A percentile compares a stretch with the other conserved stretches of the same genome.
phyloP scores from a whole-genome alignment of 2,888 invertebrate species.

The Stegophylla sp. region DNA sequence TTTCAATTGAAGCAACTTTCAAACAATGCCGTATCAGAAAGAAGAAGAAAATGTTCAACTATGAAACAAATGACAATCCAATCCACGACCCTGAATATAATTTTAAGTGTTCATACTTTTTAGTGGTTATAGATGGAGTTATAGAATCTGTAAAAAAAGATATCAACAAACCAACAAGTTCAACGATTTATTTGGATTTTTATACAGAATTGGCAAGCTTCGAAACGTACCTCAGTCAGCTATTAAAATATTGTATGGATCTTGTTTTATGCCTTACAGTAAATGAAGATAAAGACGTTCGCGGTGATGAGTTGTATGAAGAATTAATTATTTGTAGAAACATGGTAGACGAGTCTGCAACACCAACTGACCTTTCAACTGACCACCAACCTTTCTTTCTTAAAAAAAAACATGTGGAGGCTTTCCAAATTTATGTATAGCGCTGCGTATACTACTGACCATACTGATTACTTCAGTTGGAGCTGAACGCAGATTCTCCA shows the following conservation, averaged over 20 bases:
- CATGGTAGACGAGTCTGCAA: conserved; percentile 9
- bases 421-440: neutral
- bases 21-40: conserved; percentile 20
- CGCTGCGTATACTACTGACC: neutral
- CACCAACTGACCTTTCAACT: neutral
- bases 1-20: conserved; percentile 17
- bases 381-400: neutral
- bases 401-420: neutral
- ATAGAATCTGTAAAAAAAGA: neutral
- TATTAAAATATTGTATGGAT: conserved; percentile 5
- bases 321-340: conserved; percentile 4
- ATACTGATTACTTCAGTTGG: neutral
- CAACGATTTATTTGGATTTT: neutral
- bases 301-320: conserved; percentile 1
- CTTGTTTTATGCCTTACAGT: neutral
- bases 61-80: conserved; percentile 29
- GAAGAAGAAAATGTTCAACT: conserved; percentile 33
- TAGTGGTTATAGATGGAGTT: neutral
- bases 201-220: conserved; percentile 5
- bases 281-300: neutral
- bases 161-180: neutral
- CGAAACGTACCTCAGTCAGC: neutral
- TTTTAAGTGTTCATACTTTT: neutral
- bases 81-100: neutral
- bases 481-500: conserved; percentile 4